phyloP scores from a whole-genome alignment of 2,113 vertebrate species.

The Anolis sagrei region DNA sequence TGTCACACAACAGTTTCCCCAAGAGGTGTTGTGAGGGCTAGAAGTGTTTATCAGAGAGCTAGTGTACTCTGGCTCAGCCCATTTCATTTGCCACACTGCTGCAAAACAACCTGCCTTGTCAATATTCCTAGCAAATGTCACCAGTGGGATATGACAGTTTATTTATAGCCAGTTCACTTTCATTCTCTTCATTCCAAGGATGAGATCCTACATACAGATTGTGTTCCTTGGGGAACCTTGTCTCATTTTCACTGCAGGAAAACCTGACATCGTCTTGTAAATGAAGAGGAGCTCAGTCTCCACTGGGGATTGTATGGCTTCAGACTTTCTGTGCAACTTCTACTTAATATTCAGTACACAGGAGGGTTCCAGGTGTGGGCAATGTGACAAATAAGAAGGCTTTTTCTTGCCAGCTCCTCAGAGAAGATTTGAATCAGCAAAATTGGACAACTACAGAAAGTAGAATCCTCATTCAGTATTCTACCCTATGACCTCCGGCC shows the following conservation, averaged over 20 bases:
- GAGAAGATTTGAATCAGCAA: neutral
- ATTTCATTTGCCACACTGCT: neutral
- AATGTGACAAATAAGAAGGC: neutral
- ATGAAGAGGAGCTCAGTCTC: conserved; percentile 27
- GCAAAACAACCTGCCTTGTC: conserved; percentile 39
- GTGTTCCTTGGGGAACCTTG: conserved; percentile 45
- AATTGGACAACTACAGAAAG: neutral
- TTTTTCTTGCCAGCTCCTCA: neutral
- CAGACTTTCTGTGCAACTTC: neutral
- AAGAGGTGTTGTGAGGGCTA: neutral
- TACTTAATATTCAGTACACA: neutral
- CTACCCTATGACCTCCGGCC: neutral
- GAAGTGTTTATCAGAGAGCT: neutral
- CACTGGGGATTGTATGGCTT: conserved; percentile 18
- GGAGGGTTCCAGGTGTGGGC: neutral
- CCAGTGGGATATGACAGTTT: conserved; percentile 42
- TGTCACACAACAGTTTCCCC: neutral
- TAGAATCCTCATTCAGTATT: neutral
- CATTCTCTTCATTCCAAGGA: conserved; percentile 49
- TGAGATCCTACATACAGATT: conserved; percentile 47
- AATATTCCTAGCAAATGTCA: conserved; percentile 55
- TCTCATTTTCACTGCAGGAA: conserved; percentile 48
- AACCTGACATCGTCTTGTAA: conserved; percentile 37
- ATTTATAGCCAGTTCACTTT: conserved; percentile 62
- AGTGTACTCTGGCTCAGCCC: no score